Evolutionary conservation across 2,797 vertebrate genomes (phyloP).

Genomic region (Poeciliopsis paucimaculata): DNA sequence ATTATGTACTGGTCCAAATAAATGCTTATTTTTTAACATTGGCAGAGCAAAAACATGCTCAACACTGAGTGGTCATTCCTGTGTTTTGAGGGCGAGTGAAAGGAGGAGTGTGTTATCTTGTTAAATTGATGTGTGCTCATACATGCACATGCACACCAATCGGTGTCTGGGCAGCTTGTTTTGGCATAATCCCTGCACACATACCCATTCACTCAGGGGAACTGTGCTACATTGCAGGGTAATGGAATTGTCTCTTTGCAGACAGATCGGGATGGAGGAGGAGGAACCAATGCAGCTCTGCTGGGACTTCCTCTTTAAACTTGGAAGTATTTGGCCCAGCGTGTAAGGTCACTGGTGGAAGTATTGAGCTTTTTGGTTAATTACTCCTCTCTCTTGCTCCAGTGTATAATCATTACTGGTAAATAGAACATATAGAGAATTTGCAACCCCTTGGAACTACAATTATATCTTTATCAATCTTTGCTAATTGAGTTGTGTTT

Average conservation of each 20-base stretch:
- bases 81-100: slow-evolving; percentile 26
- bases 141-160: slow-evolving; percentile 31
- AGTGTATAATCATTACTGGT: slow-evolving; percentile 31
- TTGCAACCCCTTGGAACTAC: slow-evolving; percentile 12
- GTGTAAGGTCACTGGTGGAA: slow-evolving; percentile 44
- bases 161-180: slow-evolving; percentile 52
- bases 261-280: slow-evolving; percentile 57
- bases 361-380: slow-evolving; percentile 55
- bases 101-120: slow-evolving; percentile 44
- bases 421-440: slow-evolving; percentile 28
- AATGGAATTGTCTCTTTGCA: slow-evolving; percentile 75
- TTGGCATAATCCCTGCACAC: slow-evolving; percentile 30
- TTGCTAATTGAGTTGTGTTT: neutral
- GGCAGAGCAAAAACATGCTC: neutral
- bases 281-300: slow-evolving; percentile 45
- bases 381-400: slow-evolving; percentile 27
- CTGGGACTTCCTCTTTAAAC: slow-evolving; percentile 62
- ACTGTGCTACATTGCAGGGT: slow-evolving; percentile 59
- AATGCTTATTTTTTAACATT: slow-evolving; percentile 4
- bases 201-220: slow-evolving; percentile 52
- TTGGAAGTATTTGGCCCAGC: slow-evolving; percentile 52
- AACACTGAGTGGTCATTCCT: neutral
- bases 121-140: slow-evolving; percentile 53
- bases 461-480: neutral
- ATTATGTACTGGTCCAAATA: slow-evolving; percentile 1